Conservation (phyloP, 92 coral and sea anemone genomes). For the Montipora capitata region DNA sequence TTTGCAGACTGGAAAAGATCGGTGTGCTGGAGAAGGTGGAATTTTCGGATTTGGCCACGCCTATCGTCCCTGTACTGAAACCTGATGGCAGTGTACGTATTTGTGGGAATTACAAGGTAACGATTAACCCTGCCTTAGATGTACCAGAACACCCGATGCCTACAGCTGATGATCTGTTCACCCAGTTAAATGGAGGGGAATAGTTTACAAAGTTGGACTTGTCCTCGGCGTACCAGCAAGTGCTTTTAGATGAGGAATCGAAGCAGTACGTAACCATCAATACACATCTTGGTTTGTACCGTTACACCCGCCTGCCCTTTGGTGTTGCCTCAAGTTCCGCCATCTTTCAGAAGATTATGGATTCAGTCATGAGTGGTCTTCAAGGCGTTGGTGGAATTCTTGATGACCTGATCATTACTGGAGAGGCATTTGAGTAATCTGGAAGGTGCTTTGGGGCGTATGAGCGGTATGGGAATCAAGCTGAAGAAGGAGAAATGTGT, state of each 20-base stretch:
- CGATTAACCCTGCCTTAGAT: conserved; percentile 54
- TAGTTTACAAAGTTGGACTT: too few species aligned
- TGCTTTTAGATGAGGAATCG: conserved; percentile 68
- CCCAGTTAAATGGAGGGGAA: too few species aligned
- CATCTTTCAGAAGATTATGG: conserved; percentile 69
- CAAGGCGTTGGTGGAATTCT: conserved; percentile 63
- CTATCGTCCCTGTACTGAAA: conserved; percentile 54
- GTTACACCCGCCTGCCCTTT: conserved; percentile 71
- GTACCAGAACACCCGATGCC: conserved; percentile 69
- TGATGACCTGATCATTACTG: conserved; percentile 57
- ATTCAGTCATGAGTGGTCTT: conserved; percentile 55
- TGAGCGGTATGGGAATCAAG: conserved; percentile 32
- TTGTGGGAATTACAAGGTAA: conserved; percentile 76
- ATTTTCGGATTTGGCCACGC: conserved; percentile 60
- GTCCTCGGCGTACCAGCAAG: too few species aligned
- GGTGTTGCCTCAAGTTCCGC: conserved; percentile 68
- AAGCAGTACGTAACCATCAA: conserved; percentile 72
- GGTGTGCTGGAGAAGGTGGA: conserved; percentile 59
- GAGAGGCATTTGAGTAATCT: conserved; percentile 51
- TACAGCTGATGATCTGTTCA: conserved; percentile 44
- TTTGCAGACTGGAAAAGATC: conserved; percentile 34
- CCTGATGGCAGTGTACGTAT: conserved; percentile 55
- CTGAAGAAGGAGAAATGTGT: conserved; percentile 55
- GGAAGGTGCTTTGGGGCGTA: conserved; percentile 39
- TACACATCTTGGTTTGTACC: conserved; percentile 65